These are phyloP conservation scores for Vicugna pacos DNA, from an alignment of 2,113 vertebrate genomes.

Conservation along the genomic window DNA sequence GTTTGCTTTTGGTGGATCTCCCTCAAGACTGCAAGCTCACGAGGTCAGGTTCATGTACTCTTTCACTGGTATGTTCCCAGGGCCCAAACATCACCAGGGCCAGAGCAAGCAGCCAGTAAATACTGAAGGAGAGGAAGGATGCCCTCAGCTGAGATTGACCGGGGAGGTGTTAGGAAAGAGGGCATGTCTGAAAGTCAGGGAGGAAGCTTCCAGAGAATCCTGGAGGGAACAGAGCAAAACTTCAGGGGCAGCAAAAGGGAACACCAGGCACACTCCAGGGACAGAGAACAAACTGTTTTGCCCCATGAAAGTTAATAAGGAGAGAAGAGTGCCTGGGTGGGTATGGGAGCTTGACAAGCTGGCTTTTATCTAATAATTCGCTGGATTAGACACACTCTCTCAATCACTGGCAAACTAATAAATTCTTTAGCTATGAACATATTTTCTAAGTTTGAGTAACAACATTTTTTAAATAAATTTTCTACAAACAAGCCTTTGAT, in stretches of 20 bases:
- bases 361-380: not conserved
- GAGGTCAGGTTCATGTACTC: not conserved
- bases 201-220: not conserved
- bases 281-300: not conserved
- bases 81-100: not conserved
- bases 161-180: not conserved
- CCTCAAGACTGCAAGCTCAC: not conserved
- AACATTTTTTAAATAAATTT: not conserved
- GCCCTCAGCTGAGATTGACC: rapidly evolving
- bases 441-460: not conserved
- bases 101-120: not conserved
- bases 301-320: not conserved
- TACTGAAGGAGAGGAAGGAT: not conserved
- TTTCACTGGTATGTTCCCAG: not conserved
- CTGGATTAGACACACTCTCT: not conserved
- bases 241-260: rapidly evolving
- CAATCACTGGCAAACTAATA: not conserved
- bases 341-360: not conserved
- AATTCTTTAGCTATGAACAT: not conserved
- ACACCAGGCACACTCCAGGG: rapidly evolving
- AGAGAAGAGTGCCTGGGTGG: not conserved
- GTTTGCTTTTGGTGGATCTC: not conserved
- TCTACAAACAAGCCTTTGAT: not conserved
- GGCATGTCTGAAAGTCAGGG: not conserved
- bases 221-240: not conserved